Conservation (phyloP, 2,888 invertebrate genomes). For the Andrena praecox region DNA sequence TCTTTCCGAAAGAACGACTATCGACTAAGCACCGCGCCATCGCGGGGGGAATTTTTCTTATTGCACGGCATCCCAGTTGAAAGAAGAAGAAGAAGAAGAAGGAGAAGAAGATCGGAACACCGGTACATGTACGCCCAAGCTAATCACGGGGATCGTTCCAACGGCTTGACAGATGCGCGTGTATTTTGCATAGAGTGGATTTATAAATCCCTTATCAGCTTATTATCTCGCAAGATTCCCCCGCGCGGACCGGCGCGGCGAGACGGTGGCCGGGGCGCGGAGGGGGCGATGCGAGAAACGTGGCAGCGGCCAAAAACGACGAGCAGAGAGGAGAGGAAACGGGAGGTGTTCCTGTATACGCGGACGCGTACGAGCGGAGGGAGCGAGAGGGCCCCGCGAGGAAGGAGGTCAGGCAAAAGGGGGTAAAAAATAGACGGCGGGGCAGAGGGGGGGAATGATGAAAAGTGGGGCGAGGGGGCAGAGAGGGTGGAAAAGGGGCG, state of each 20-base stretch:
- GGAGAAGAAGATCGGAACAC: conserved; percentile 26
- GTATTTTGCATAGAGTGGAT: conserved; percentile 57
- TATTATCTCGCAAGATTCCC: conserved; percentile 66
- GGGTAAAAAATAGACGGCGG: conserved; percentile 18
- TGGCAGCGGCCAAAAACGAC: conserved; percentile 62
- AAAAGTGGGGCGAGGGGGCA: conserved; percentile 46
- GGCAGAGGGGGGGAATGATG: conserved; percentile 40
- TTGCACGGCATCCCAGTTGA: background rate
- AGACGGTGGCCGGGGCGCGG: conserved; percentile 22
- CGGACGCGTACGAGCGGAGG: conserved; percentile 44
- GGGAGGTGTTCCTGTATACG: conserved; percentile 50
- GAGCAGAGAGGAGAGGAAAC: conserved; percentile 38
- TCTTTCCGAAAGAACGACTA: background rate
- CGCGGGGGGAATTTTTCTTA: conserved; percentile 5
- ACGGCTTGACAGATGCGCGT: conserved; percentile 44
- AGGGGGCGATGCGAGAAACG: conserved; percentile 59
- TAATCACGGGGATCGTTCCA: conserved; percentile 54
- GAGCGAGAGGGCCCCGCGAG: conserved; percentile 32
- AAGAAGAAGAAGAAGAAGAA: background rate
- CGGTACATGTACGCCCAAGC: conserved; percentile 37
- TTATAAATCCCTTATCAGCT: conserved; percentile 63
- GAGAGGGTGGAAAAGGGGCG: conserved; percentile 46
- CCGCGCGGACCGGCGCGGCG: conserved; percentile 37
- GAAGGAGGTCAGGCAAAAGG: conserved; percentile 9
- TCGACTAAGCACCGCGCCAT: background rate